Percentiles rank a stretch among this genome's conserved stretches.
Conservation (phyloP, 2,888 invertebrate species). For the Autographa pulchrina region DNA sequence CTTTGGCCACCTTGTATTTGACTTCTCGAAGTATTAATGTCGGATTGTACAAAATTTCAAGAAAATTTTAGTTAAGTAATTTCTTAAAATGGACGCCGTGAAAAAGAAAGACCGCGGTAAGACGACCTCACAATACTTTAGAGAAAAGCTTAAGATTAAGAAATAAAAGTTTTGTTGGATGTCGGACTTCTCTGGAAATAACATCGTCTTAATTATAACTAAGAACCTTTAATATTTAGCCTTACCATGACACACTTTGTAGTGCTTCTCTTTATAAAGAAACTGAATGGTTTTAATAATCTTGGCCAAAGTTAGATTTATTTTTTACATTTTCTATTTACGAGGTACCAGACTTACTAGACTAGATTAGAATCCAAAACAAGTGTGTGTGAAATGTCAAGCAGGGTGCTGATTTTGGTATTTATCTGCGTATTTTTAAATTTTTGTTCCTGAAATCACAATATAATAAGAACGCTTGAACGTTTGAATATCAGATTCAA, state of each 20-base stretch:
- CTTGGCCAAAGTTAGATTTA: too few species aligned
- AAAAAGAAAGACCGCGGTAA: not conserved
- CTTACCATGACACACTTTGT: not conserved
- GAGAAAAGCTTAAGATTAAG: constrained; percentile 4
- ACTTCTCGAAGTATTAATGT: not conserved
- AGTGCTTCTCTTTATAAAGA: not conserved
- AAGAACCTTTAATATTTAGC: not conserved
- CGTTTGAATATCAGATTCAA: not conserved
- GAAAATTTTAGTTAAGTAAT: not conserved
- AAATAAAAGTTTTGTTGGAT: not conserved
- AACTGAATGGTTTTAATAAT: not conserved
- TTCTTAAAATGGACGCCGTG: not conserved
- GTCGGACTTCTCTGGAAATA: not conserved
- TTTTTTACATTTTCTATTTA: too few species aligned
- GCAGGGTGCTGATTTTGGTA: too few species aligned
- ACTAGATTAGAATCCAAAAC: too few species aligned
- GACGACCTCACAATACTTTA: constrained; percentile 4
- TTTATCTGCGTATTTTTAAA: too few species aligned
- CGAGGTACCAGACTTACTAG: too few species aligned
- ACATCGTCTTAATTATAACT: not conserved
- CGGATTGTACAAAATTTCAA: not conserved
- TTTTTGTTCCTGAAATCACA: too few species aligned
- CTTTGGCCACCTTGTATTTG: not conserved
- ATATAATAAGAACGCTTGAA: too few species aligned
- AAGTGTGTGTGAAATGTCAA: too few species aligned